Base-by-base conservation (phyloP, 2,888 invertebrate genomes). In the Eueremaeus valkanovi region DNA sequence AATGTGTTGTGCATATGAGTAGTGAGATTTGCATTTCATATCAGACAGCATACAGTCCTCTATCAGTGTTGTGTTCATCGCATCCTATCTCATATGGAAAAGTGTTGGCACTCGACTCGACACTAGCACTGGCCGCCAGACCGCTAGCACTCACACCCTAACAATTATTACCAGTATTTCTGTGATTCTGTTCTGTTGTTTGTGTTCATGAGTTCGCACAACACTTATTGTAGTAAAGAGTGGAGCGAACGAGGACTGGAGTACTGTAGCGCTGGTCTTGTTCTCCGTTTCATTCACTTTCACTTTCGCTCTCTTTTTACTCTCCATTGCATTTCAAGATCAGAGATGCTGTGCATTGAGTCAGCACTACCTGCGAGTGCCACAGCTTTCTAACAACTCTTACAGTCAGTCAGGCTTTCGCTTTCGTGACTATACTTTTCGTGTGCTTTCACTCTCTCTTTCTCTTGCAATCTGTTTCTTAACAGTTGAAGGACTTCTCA, bases 271-370 rank as follows among this genome's bases (percentile, higher is more conserved):
- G 27, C 72, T 18, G n/a, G n/a, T 66, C 18, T 6, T 66, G n/a
- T 36, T 66, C 66, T 11, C 66, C 24, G 33, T 18, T 24, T 31
- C 66, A 21, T 36, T 11, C 36, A 11, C 5, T 36, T 36, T 11
- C 36, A 11, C 66, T 66, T 24, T 66, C 66, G 13, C 21, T 66
- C 66, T 66, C 66, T 66, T n/a, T 36, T 66, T 66, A 31, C 40
- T 66, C 66, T 66, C 40, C 66, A 36, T 66, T 11, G 33, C 40
- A 42, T 72, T 72, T 72, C 6, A 58, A 72, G 33, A 72, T 58
- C 31, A 31, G 18, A 16, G 31, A 31, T 40, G 72, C 72, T 36
- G n/a, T 72, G 31, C 72, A 72, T 72, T 63, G 40, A 9, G 18
- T 16, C 66, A 66, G 21, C 16, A 51, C 51, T 21, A 36, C 36